Evolutionary conservation across 2,113 vertebrate species (phyloP), one percentile per base, ranked within the genome.

Genomic region (Rhinolophus ferrumequinum): DNA sequence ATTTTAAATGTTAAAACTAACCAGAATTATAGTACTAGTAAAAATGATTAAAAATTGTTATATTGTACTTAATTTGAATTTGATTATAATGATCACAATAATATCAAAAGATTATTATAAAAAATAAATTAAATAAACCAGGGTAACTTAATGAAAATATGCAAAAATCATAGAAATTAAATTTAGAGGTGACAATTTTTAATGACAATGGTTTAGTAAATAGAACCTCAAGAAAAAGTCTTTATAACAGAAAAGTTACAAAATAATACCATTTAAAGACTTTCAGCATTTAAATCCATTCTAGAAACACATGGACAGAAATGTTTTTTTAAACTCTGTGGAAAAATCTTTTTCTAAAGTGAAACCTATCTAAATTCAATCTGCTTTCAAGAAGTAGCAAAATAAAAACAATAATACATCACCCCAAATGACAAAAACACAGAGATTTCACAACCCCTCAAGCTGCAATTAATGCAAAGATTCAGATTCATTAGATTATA

Each of bases 391-490:
- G 64, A 82, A 96, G 21, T 22, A 94, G 66, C 41, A 62, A 80
- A 90, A 88, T 88, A 84, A 96, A 96, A 94, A 60, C 28, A 92
- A 77, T 94, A 90, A 56, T 52, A 50, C 12, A 21, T 60, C 15
- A 79, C 21, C 64, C 11, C 70, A 76, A 87, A 73, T n/a, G 26
- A n/a, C 19, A 58, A 89, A 93, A 85, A 84, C 4, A 30, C 60
- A 92, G 54, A 84, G 8, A 84, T 28, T 62, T 18, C 24, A 26
- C 8, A 80, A 50, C 4, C 4, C 1, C 54, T 21, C 15, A 73
- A 79, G 21, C 28, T 73, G 1, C 6, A 83, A 79, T 72, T 90
- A 85, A 67, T 35, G 19, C 3, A 75, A 93, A 92, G 66, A 92
- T 54, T 90, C 13, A 56, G 30, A 94, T 70, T 87, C 41, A 52